These are phyloP conservation scores for Bradypodion pumilum DNA, from an alignment of 2,797 vertebrate genomes.

Conservation along the genomic window DNA sequence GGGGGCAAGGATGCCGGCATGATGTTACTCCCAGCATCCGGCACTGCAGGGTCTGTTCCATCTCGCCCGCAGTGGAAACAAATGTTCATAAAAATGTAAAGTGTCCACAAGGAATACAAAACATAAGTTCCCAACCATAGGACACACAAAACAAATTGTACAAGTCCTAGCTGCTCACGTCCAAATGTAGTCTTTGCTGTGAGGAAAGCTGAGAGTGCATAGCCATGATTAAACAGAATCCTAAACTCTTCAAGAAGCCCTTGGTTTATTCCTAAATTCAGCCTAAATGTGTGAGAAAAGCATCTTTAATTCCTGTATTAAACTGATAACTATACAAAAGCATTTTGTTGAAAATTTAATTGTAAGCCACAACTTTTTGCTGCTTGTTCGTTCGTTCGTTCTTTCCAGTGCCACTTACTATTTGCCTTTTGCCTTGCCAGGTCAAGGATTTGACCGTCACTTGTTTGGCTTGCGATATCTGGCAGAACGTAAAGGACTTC, in stretches of 20 bases:
- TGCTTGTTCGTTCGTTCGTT: not conserved
- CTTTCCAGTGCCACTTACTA: constrained; percentile 17
- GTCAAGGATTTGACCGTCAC: constrained; percentile 96
- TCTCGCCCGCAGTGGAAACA: no score
- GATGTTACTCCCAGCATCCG: no score
- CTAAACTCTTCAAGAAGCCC: not conserved
- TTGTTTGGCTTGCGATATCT: constrained; percentile 87
- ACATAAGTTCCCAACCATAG: no score
- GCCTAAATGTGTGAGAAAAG: not conserved
- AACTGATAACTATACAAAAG: not conserved
- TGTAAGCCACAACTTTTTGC: no score
- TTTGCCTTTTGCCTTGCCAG: constrained; percentile 69
- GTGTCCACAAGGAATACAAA: no score
- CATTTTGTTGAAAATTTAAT: no score
- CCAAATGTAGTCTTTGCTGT: no score
- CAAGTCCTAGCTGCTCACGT: no score
- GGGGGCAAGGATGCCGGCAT: no score
- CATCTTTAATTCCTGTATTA: not conserved
- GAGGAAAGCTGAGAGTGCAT: not conserved
- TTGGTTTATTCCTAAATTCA: not conserved
- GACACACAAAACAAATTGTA: no score
- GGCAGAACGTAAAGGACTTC: constrained; percentile 76
- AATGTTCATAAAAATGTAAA: no score
- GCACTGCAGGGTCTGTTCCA: no score
- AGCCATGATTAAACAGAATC: not conserved